Evolutionary conservation across 92 coral and sea anemone species (phyloP).

Genomic region (Meandrina meandrites): DNA sequence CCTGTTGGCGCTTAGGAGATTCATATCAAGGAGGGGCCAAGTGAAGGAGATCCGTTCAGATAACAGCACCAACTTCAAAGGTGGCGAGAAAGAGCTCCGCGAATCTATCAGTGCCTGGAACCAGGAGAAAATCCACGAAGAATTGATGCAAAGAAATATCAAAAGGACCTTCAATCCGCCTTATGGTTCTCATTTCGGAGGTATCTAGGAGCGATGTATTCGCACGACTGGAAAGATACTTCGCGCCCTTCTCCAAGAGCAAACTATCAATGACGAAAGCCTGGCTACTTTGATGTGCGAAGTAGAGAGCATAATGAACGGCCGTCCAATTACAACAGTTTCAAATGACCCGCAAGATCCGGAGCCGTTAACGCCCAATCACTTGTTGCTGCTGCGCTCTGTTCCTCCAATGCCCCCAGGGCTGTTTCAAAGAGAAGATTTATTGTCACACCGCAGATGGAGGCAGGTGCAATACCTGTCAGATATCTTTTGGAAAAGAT

Average conservation of each 20-base stretch:
- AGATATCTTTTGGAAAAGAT: constrained; percentile 52
- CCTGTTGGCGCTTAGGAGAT: constrained; percentile 21
- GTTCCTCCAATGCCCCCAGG: constrained; percentile 58
- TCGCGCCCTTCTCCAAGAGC: constrained; percentile 32
- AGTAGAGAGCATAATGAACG: constrained; percentile 51
- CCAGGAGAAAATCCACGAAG: constrained; percentile 22
- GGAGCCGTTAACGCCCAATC: constrained; percentile 47
- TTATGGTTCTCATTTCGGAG: constrained; percentile 38
- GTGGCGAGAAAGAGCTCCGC: constrained; percentile 40
- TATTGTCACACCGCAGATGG: constrained; percentile 37
- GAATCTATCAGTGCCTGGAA: constrained; percentile 24
- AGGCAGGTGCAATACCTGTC: constrained; percentile 46
- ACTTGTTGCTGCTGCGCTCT: constrained; percentile 29
- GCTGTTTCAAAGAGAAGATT: constrained; percentile 35
- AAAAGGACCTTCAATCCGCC: constrained; percentile 35
- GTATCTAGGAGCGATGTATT: constrained; percentile 36
- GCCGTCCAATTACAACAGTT: constrained; percentile 46
- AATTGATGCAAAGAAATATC: constrained; percentile 4
- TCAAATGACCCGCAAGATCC: constrained; percentile 44
- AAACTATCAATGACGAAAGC: constrained; percentile 48
- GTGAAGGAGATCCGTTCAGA: constrained; percentile 21
- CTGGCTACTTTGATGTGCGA: constrained; percentile 41
- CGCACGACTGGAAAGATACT: constrained; percentile 47
- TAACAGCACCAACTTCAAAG: constrained; percentile 25
- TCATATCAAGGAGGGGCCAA: constrained; percentile 36